Evolutionary conservation across 1,140 invertebrate species (phyloP).

Genomic region (Panagrolaimus sp.): DNA sequence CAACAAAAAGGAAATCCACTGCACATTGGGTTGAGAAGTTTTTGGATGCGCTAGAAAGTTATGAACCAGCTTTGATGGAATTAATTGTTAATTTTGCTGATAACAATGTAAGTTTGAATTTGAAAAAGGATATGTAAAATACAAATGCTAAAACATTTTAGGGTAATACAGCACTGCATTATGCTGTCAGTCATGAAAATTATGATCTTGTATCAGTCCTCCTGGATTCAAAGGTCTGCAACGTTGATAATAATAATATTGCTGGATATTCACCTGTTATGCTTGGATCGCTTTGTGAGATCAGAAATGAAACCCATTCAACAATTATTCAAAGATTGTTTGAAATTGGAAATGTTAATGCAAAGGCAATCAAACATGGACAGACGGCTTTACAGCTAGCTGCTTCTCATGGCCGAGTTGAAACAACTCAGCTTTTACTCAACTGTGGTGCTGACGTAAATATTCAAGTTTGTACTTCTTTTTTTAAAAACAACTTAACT

Average conservation of each 20-base stretch:
- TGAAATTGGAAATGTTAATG: conserved; percentile 77
- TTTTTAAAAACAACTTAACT: no score
- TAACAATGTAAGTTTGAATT: neutral
- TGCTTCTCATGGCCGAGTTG: conserved; percentile 77
- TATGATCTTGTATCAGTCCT: conserved; percentile 83
- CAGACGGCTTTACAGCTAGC: conserved; percentile 89
- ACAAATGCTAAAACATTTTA: conserved; percentile 63
- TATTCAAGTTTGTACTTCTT: conserved; percentile 64
- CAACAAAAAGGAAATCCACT: conserved; percentile 42
- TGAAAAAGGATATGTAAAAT: neutral
- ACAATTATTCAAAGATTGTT: conserved; percentile 76
- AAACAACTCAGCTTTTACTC: conserved; percentile 75
- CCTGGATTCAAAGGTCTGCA: conserved; percentile 82
- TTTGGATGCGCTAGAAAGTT: conserved; percentile 43
- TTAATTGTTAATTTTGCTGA: conserved; percentile 39
- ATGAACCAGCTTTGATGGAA: conserved; percentile 36
- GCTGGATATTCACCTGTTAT: conserved; percentile 84
- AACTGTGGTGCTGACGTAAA: conserved; percentile 82
- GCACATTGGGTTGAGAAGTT: conserved; percentile 49
- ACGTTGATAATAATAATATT: conserved; percentile 77
- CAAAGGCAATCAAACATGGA: conserved; percentile 76
- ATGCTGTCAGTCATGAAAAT: conserved; percentile 86
- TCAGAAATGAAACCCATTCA: conserved; percentile 70
- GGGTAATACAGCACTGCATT: conserved; percentile 92
- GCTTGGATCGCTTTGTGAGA: conserved; percentile 77